These are phyloP conservation scores for Phaenicophaeus curvirostris DNA, from an alignment of 2,797 vertebrate genomes.

Conservation along the genomic window DNA sequence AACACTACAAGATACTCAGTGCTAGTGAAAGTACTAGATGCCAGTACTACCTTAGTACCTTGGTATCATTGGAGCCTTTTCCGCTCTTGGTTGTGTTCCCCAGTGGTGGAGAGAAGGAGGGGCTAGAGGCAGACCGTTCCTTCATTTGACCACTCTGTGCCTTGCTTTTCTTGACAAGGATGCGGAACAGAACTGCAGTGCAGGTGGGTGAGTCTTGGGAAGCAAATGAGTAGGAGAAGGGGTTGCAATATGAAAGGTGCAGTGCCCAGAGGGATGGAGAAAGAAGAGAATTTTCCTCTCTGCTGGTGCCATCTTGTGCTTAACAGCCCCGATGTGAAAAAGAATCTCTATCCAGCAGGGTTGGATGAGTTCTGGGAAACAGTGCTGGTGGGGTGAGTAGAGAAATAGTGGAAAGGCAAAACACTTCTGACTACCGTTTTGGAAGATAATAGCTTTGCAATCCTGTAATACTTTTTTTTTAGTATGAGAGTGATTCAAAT, in stretches of 20 bases:
- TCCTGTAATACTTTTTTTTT: neutral
- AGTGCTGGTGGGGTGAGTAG: neutral
- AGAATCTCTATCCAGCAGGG: neutral
- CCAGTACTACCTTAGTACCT: neutral
- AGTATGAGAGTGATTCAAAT: neutral
- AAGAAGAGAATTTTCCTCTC: neutral
- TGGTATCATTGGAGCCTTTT: neutral
- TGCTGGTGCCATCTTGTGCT: rapidly evolving
- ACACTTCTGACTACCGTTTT: neutral
- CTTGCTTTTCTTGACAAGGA: neutral
- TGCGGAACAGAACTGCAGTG: neutral
- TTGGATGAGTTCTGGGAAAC: neutral
- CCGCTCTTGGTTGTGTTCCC: neutral
- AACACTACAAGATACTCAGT: neutral
- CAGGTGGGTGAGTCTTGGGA: neutral
- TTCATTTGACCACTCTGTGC: rapidly evolving
- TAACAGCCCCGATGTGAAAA: neutral
- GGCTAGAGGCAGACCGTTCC: neutral
- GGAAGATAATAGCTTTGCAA: neutral
- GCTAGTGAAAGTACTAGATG: neutral
- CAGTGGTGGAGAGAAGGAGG: neutral
- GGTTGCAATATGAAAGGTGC: neutral
- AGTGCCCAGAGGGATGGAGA: rapidly evolving
- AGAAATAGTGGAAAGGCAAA: neutral
- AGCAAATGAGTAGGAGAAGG: neutral